phyloP scores from a whole-genome alignment of 2,888 invertebrate genomes.

The Lordiphosa fenestrarum region DNA sequence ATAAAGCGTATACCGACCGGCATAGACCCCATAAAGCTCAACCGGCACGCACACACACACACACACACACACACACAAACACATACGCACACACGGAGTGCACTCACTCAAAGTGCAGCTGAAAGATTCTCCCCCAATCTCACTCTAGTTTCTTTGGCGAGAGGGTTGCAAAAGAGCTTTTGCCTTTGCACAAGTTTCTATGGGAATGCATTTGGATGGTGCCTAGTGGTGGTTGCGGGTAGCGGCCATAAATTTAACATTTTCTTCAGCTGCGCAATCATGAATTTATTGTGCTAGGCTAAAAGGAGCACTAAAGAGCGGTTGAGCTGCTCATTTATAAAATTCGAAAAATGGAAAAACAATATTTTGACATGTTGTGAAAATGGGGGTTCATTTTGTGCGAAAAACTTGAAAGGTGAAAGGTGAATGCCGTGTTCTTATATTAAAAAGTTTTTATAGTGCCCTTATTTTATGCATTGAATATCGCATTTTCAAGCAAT shows the following conservation, averaged over 20 bases:
- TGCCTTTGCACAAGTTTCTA: constrained; percentile 10
- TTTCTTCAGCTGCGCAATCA: constrained; percentile 52
- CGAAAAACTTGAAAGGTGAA: no score
- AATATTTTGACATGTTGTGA: neutral
- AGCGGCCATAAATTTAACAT: neutral
- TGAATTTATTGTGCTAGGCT: constrained; percentile 72
- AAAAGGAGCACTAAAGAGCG: neutral
- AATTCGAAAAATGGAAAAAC: neutral
- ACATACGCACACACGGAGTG: constrained; percentile 15
- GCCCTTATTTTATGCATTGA: no score
- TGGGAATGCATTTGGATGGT: constrained; percentile 14
- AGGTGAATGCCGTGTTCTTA: no score
- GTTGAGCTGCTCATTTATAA: no score
- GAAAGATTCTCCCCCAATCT: constrained; percentile 39
- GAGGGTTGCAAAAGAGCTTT: constrained; percentile 56
- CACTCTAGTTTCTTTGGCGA: constrained; percentile 42
- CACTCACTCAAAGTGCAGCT: constrained; percentile 27
- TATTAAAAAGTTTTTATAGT: no score
- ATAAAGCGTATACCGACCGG: constrained; percentile 49
- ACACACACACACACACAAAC: neutral
- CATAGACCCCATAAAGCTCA: constrained; percentile 56
- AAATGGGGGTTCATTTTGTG: no score
- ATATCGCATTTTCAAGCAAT: no score
- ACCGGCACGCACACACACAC: constrained; percentile 21
- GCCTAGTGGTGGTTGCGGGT: constrained; percentile 12